Evolutionary conservation across 2,113 vertebrate genomes (phyloP).

Genomic region (Chamaea fasciata): DNA sequence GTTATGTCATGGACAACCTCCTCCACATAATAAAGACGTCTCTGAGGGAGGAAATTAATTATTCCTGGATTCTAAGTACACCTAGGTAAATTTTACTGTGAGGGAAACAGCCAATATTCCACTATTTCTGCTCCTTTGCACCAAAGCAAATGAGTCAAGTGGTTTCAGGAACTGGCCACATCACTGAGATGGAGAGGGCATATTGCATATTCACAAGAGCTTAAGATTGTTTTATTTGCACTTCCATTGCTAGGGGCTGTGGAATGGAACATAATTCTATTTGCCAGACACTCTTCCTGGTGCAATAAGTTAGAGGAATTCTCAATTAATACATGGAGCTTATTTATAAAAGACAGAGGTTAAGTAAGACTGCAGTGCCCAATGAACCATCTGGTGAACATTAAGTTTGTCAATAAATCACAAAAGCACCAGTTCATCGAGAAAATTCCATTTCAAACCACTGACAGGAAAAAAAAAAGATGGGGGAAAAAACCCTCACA

Average conservation of each 20-base stretch:
- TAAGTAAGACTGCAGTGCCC: conserved; percentile 30
- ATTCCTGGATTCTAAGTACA: background rate
- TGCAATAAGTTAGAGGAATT: conserved; percentile 10
- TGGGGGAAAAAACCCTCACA: conserved; percentile 1
- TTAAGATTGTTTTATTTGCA: conserved; percentile 9
- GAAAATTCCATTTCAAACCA: conserved; percentile 63
- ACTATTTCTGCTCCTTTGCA: background rate
- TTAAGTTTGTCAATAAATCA: conserved; percentile 66
- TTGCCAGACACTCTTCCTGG: conserved; percentile 13
- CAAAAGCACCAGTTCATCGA: conserved; percentile 60
- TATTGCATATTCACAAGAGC: background rate
- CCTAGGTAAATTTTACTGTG: background rate
- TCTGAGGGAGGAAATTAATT: background rate
- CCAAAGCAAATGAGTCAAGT: background rate
- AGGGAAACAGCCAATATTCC: background rate
- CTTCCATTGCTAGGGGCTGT: conserved; percentile 4
- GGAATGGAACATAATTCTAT: conserved; percentile 12
- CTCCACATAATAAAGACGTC: background rate
- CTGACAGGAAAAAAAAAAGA: background rate
- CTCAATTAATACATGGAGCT: conserved; percentile 12
- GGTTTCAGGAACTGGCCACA: background rate
- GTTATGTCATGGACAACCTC: background rate
- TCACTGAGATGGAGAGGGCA: background rate
- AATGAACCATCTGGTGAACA: conserved; percentile 58
- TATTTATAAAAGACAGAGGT: conserved; percentile 42